Base-by-base conservation (phyloP, 2,888 invertebrate species). In the Tridacna crocea region DNA sequence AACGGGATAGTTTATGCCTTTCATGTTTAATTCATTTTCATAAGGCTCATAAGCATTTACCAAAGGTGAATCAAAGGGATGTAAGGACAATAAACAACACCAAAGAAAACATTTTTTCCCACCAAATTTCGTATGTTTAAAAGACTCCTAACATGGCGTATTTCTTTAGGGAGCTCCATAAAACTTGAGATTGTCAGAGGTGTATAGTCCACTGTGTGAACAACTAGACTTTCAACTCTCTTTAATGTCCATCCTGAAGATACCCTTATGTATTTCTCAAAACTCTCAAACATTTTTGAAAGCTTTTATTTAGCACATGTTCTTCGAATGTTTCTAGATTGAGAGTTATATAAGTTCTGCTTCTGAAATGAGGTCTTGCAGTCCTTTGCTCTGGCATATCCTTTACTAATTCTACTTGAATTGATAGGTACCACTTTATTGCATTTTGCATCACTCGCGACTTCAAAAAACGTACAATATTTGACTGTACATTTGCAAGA, bases 241-340 rank as follows among this genome's bases (percentile, higher is more conserved):
- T 82, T 78, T 51, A 51, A 15, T 13, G 85, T 12, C 87, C 82
- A 87, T 26, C 85, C 81, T 13, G 87, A 87, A 11, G 81, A 72
- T 76, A 85, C 83, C 63, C 78, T 73, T 24, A 85, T 75, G 70
- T 79, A 85, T 75, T 84, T 82, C 70, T 84, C 83, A 72, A 83
- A 76, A 27, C 78, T 75, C 46, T 72, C 46, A 68, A 80, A 87
- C 81, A 84, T 84, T 83, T 85, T 60, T 87, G 85, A 48, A 82
- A 81, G 27, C 75, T 74, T 74, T 79, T 80, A 72, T 72, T 80
- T 19, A 85, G 6, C 46, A 77, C 65, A 19, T 84, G 72, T 46
- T 65, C 66, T 27, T 74, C 66, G 51, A 79, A 77, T 48, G 63
- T 68, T 11, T 75, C 70, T 26, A 73, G 15, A 19, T 70, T 75